Conservation (phyloP, 1,140 invertebrate genomes). For the Aplysia californica region DNA sequence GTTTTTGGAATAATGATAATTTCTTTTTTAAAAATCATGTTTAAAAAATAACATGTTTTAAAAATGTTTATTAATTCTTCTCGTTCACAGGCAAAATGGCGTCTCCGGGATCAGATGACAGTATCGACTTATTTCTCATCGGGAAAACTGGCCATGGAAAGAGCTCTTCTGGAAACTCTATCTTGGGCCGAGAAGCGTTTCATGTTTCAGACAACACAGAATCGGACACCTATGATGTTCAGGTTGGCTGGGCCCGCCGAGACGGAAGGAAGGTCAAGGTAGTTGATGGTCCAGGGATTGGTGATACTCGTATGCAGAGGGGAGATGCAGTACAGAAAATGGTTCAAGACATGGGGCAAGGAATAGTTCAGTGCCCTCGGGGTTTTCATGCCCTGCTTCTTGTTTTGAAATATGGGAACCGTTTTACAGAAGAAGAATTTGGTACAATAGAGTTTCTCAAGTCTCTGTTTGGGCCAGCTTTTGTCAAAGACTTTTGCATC, state of each 20-base stretch:
- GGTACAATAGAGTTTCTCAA: background rate
- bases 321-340: background rate
- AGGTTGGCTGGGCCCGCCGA: background rate
- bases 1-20: too few relatives aligned
- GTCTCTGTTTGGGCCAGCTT: background rate
- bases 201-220: background rate
- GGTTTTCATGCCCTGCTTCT: constrained; percentile 1
- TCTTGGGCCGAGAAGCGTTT: background rate
- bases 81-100: too few relatives aligned
- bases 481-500: background rate
- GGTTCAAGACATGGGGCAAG: background rate
- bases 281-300: background rate
- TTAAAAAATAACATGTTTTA: too few relatives aligned
- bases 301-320: background rate
- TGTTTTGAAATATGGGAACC: background rate
- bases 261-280: background rate
- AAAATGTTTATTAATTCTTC: too few relatives aligned
- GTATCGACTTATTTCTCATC: constrained; percentile 1
- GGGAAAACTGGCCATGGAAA: background rate
- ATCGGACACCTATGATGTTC: background rate
- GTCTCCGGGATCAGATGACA: too few relatives aligned
- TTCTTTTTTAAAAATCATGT: too few relatives aligned
- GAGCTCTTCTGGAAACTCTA: background rate
- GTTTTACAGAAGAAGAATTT: background rate
- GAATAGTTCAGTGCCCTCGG: background rate